Evolutionary conservation across 2,113 vertebrate species (phyloP), one percentile per base, ranked within the genome.

Genomic region (Boleophthalmus pectinirostris): DNA sequence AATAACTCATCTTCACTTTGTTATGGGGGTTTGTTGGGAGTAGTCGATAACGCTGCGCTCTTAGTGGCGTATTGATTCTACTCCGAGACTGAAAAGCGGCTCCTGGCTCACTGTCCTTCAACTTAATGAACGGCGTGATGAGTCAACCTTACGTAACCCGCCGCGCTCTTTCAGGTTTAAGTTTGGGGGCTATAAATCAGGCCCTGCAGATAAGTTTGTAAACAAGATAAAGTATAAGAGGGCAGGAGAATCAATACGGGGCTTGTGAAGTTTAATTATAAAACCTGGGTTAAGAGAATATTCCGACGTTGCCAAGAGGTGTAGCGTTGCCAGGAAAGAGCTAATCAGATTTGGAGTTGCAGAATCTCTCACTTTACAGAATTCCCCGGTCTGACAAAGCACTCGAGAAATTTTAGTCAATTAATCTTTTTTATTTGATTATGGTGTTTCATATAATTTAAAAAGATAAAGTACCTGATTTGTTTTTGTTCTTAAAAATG

Each of bases 161-260:
- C 15, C 29, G 5, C 25, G 45, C 9, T 24, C 54, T 54, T 9
- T 2, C 24, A 57, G 74, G 68, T 68, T 57, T n/a, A 70, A 71
- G 21, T 43, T 25, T 71, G 24, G 47, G 71, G 54, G 49, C 51
- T 73, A 54, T 21, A 72, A 77, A 81, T 75, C 46, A 68, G 71
- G 69, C 57, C 46, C 64, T 63, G 65, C 54, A 57, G 70, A 68
- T 0, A 2, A 47, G 69, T 49, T 35, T 20, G 72, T 54, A 72
- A 60, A 60, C 0, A 51, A 56, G 47, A 24, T 15, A 53, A 74
- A 24, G 35, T 4, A 38, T 11, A 38, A 38, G 18, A 12, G 61
- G 61, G 61, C 61, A 64, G 33, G 10, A n/a, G 11, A 21, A 64
- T 64, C 61, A 2, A 64, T 64, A 64, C n/a, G 16, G n/a, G 33